Evolutionary conservation across 2,888 invertebrate genomes (phyloP), one percentile per base, ranked within the genome.

Genomic region (Philhelius pedissequus): DNA sequence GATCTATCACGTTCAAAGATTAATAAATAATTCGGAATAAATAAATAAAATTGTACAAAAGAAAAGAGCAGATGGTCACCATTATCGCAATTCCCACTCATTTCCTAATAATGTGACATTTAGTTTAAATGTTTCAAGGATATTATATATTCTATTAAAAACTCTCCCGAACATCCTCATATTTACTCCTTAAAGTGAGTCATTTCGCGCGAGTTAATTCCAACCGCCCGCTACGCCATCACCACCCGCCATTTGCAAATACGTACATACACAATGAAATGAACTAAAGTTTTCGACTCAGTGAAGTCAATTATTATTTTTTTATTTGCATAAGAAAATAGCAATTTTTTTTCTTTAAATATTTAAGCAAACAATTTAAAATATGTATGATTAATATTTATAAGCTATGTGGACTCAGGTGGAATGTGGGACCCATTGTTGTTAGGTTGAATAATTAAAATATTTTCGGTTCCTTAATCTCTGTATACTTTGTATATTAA

Each of bases 111-210:
- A 8, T 32, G 32, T 32, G 54, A 13, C 54, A 54, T 54, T 54
- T 32, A 18, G n/a, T 6, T 32, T 4, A 32, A 18, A 6, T 32
- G 11, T 32, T 54, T 5, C n/a, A 18, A 32, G 43, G n/a, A 45
- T n/a, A 64, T 45, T 32, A 64, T 64, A 20, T 64, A 64, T 64
- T 64, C 64, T 48, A 45, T 64, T 60, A n/a, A 45, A 60, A 64
- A 48, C 64, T 64, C 30, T 45, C 11, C n/a, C 15, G 4, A 64
- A 48, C 25, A n/a, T 43, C 18, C 1, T 2, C 20, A 45, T 64
- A 15, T 32, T n/a, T 32, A 0, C 43, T 18, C 30, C 45, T 13
- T 13, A 6, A 45, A 62, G 15, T 43, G 18, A 20, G 30, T 8
- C 7, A 45, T 64, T 64, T 20, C n/a, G n/a, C 45, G 45, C 3